Base-by-base conservation (phyloP, 2,113 vertebrate genomes). In the Chauna torquata region DNA sequence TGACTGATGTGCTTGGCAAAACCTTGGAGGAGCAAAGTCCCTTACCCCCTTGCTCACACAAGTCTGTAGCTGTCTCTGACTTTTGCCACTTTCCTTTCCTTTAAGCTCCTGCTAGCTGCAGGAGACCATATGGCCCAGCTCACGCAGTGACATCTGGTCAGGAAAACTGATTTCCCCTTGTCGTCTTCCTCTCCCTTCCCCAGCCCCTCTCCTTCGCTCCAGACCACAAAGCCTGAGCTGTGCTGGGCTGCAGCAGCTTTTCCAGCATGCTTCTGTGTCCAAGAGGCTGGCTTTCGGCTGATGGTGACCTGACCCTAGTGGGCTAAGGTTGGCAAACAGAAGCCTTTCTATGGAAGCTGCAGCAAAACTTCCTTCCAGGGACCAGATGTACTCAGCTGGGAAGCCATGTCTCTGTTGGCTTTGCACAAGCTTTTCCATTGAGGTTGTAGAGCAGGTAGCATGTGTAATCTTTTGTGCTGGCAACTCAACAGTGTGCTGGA, bases 151-250 rank as follows among this genome's bases (percentile, higher is more conserved):
- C 61, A 88, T 77, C 91, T 92, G 95, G 92, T 78, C 85, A 95
- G 88, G 94, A 94, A 96, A 94, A 77, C 80, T 50, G 25, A 83
- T 86, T 88, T 90, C 90, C 90, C 58, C 50, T 76, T 70, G n/a
- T 47, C 1, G 4, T 42, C 71, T 92, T 71, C 81, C 86, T 97
- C 74, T 90, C 65, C 49, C 40, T 81, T 95, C 79, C 66, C 57
- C 70, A 91, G 61, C 54, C n/a, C 32, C 86, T 75, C 0, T 0
- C 77, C 79, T 85, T 80, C 62, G 17, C 42, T 80, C 69, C 82
- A 82, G 76, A 64, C 61, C 9, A 2, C 1, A 0, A 36, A 72
- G 66, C 36, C 49, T 32, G 11, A 24, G 65, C 69, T 62, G 82
- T 30, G 36, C 76, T n/a, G 93, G n/a, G 52, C 68, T 66, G 44